Base-by-base conservation (phyloP, 2,888 invertebrate genomes). In the Synanthedon myopaeformis region DNA sequence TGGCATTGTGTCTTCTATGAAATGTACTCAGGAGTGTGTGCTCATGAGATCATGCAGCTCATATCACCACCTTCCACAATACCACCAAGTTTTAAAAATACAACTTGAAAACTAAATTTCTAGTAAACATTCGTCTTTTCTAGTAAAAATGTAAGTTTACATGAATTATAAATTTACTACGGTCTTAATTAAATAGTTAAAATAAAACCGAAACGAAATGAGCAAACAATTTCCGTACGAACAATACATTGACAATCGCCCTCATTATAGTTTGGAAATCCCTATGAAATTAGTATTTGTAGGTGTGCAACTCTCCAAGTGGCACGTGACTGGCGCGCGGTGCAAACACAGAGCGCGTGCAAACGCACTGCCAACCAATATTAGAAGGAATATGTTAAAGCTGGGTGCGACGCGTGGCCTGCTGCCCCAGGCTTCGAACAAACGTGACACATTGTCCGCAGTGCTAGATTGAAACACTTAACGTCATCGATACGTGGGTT, bases 371-470 rank as follows among this genome's bases (percentile, higher is more conserved):
- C 62, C 58, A 62, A 56, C 54, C 59, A 59, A 79, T 81, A 84
- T 84, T 84, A 82, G 78, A 79, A 74, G 62, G 70, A 79, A 80
- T 79, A 79, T 75, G 74, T 67, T 77, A 74, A 71, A 72, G 69
- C 59, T 57, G 35, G 41, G 51, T 35, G 51, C 41, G 17, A 12
- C 17, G 66, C 65, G 65, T 62, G 49, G 49, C 49, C 61, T 58
- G 63, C 65, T 68, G 35, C 35, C 35, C 35, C 35, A 35, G 35
- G 35, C 35, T 35, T 10, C 35, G 35, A 35, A 63, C 67, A 69
- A 63, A 64, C 64, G 63, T 60, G 62, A 57, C 61, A 61, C 66
- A 73, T 73, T 76, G 75, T 76, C 65, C 64, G 61, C 62, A 60
- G 76, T 69, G 82, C 66, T 60, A 79, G 72, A 76, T 76, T 79